phyloP scores from a whole-genome alignment of 2,113 vertebrate species.

The Corapipo altera region DNA sequence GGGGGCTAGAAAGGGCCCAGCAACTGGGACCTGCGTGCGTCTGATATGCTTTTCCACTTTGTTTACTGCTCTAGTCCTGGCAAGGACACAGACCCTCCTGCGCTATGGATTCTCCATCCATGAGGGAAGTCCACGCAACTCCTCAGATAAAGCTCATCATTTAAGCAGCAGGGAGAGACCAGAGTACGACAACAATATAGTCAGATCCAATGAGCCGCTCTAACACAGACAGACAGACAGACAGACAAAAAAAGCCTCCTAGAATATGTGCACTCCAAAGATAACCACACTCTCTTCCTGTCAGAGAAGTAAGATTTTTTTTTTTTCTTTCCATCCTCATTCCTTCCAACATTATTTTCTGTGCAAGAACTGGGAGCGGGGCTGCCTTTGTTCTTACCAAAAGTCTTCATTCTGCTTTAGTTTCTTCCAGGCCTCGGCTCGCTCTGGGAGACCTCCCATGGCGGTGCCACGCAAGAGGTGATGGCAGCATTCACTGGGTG shows the following conservation, averaged over 20 bases:
- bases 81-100: conserved; percentile 46
- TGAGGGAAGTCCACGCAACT: conserved; percentile 24
- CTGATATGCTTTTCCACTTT: conserved; percentile 34
- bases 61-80: conserved; percentile 56
- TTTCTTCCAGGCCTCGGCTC: conserved; percentile 66
- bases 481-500: conserved; percentile 64
- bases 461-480: conserved; percentile 64
- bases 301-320: conserved; percentile 17
- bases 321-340: conserved; percentile 45
- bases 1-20: conserved; percentile 26
- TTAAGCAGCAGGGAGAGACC: conserved; percentile 69
- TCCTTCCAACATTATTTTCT: conserved; percentile 68
- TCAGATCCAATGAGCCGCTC: conserved; percentile 58
- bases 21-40: neutral
- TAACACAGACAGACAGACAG: conserved; percentile 60
- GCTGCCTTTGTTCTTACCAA: conserved; percentile 71
- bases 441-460: conserved; percentile 65
- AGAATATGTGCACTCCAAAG: conserved; percentile 66
- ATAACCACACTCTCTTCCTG: conserved; percentile 67
- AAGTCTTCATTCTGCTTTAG: conserved; percentile 66
- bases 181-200: conserved; percentile 48
- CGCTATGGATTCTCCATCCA: conserved; percentile 13
- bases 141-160: conserved; percentile 67
- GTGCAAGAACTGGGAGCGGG: conserved; percentile 44
- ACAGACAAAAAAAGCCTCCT: conserved; percentile 65